Percentiles rank a stretch among this genome's conserved stretches.
Conservation (phyloP, 2,797 vertebrate species). For the Numenius phaeopus region DNA sequence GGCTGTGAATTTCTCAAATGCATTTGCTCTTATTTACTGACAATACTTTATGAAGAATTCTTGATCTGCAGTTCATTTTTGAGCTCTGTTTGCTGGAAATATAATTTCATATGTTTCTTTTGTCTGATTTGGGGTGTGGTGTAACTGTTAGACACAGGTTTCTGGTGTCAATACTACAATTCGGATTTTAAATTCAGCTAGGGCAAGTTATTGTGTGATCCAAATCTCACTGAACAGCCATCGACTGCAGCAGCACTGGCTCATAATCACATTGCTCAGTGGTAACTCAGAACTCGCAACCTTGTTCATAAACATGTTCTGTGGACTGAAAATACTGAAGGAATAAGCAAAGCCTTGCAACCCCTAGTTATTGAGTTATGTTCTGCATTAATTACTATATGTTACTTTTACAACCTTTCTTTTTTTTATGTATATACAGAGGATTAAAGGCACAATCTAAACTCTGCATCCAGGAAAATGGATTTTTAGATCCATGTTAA, state of each 20-base stretch:
- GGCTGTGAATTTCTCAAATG: constrained; percentile 19
- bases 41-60: background rate
- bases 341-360: background rate
- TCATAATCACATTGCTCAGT: background rate
- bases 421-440: background rate
- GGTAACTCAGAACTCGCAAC: background rate
- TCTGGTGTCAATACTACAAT: background rate
- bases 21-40: constrained; percentile 13
- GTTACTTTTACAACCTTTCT: background rate
- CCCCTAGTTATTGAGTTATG: background rate
- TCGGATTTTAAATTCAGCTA: constrained; percentile 42
- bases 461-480: background rate
- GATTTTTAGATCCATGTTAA: background rate
- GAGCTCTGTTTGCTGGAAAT: constrained; percentile 26
- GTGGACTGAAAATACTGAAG: background rate
- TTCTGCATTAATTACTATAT: background rate
- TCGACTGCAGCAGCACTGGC: background rate
- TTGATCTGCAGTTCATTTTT: background rate
- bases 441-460: background rate
- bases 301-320: background rate
- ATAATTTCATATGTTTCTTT: background rate
- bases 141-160: background rate
- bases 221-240: constrained; percentile 15
- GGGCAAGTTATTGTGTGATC: background rate
- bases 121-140: background rate